A percentile compares a stretch with the other conserved stretches of the same genome.
Conservation (phyloP, 2,888 invertebrate species). For the Diaperis boleti region DNA sequence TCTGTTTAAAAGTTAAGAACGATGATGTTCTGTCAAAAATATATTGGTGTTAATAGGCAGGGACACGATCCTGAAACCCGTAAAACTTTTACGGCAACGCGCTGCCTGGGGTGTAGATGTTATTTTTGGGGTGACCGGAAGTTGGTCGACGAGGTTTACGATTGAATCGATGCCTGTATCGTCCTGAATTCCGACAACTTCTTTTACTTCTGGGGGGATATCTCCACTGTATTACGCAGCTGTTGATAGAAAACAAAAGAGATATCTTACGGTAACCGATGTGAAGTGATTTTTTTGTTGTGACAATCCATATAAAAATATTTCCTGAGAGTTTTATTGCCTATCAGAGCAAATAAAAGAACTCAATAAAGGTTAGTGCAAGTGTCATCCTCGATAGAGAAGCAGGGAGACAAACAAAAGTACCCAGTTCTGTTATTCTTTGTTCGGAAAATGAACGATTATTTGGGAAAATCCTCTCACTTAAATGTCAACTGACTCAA, state of each 20-base stretch:
- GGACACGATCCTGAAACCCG: conserved; percentile 19
- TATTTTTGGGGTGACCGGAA: conserved; percentile 34
- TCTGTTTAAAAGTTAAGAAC: conserved; percentile 17
- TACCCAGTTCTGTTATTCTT: conserved; percentile 14
- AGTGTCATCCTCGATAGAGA: conserved; percentile 8
- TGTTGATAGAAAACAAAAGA: no score
- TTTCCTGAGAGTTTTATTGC: conserved; percentile 1
- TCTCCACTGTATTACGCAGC: not conserved
- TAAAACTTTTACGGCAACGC: conserved; percentile 29
- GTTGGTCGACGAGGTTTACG: conserved; percentile 19
- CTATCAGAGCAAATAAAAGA: conserved; percentile 7
- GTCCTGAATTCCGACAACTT: conserved; percentile 9
- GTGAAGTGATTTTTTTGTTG: no score
- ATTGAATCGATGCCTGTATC: conserved; percentile 21
- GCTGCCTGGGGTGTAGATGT: conserved; percentile 26
- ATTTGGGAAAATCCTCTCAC: conserved; percentile 6
- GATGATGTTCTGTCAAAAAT: conserved; percentile 27
- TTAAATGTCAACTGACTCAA: no score
- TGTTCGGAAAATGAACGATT: conserved; percentile 10
- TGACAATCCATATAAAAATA: no score
- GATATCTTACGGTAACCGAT: not conserved
- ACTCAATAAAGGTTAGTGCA: conserved; percentile 13
- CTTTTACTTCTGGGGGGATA: not conserved
- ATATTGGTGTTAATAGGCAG: conserved; percentile 25
- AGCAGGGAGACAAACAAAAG: conserved; percentile 7